Evolutionary conservation across 2,888 invertebrate species (phyloP).

Genomic region (Thecophora atra): DNA sequence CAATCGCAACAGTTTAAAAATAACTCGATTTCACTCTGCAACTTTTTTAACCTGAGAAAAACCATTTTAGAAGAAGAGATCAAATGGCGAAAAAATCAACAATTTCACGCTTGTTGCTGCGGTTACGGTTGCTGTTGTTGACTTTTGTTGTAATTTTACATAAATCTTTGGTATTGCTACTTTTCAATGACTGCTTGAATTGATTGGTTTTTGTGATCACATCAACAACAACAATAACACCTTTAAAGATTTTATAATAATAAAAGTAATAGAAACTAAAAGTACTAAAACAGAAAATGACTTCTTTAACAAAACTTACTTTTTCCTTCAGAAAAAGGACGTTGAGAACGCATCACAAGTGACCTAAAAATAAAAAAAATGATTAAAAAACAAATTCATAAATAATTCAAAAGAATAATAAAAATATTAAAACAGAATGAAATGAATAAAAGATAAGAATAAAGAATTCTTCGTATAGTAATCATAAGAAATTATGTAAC

Average conservation of each 20-base stretch:
- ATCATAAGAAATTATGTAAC: background rate
- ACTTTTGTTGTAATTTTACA: too few relatives aligned
- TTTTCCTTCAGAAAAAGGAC: conserved; percentile 63
- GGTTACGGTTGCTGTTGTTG: background rate
- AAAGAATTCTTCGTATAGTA: background rate
- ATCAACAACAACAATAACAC: background rate
- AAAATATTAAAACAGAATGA: background rate
- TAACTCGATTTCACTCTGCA: too few relatives aligned
- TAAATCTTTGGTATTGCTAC: conserved; percentile 12
- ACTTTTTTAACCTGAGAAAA: too few relatives aligned
- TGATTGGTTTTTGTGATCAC: background rate
- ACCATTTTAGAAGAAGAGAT: background rate
- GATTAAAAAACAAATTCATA: conserved; percentile 5
- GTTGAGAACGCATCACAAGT: conserved; percentile 63
- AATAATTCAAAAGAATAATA: background rate
- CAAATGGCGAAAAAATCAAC: background rate
- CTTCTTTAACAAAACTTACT: conserved; percentile 56
- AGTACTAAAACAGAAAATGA: conserved; percentile 1
- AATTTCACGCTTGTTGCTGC: conserved; percentile 13
- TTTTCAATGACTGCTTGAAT: background rate
- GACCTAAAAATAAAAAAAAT: conserved; percentile 58
- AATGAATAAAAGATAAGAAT: background rate
- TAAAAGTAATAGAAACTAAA: background rate
- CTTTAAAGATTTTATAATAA: background rate
- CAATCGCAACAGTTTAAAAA: too few relatives aligned